These are phyloP conservation scores for Lypha dubia DNA, from an alignment of 2,888 invertebrate species.

Conservation along the genomic window DNA sequence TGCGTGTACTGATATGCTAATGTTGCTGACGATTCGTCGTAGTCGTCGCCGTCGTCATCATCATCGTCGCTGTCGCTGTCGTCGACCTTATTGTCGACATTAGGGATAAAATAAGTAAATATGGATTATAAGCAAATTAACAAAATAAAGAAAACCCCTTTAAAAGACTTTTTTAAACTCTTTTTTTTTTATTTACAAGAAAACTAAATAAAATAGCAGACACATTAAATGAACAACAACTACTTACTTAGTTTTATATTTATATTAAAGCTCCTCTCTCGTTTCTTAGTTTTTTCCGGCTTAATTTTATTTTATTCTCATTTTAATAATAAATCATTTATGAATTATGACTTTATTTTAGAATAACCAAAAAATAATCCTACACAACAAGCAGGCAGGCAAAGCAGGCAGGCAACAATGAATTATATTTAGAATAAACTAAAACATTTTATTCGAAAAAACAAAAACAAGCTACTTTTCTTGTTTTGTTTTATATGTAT, in stretches of 20 bases:
- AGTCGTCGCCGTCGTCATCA: conserved; percentile 62
- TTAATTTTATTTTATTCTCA: conserved; percentile 49
- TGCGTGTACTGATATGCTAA: conserved; percentile 71
- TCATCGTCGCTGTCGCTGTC: conserved; percentile 44
- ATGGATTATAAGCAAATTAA: neutral
- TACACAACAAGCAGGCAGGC: conserved; percentile 3
- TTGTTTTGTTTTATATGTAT: no score
- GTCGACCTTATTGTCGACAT: conserved; percentile 36
- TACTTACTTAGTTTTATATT: neutral
- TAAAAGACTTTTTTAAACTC: neutral
- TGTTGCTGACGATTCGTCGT: conserved; percentile 65
- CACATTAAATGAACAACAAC: conserved; percentile 7
- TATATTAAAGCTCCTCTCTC: neutral
- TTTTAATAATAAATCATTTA: conserved; percentile 79
- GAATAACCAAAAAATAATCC: conserved; percentile 1
- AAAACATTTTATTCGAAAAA: neutral
- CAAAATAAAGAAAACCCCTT: conserved; percentile 19
- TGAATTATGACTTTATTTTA: conserved; percentile 78
- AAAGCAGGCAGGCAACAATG: no score
- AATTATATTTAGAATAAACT: conserved; percentile 6
- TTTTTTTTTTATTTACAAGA: neutral
- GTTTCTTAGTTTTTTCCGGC: neutral
- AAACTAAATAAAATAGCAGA: conserved; percentile 1
- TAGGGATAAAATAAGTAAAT: conserved; percentile 23
- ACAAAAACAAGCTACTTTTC: neutral